phyloP scores from a whole-genome alignment of 2,797 vertebrate genomes.

The Ataeniobius toweri region DNA sequence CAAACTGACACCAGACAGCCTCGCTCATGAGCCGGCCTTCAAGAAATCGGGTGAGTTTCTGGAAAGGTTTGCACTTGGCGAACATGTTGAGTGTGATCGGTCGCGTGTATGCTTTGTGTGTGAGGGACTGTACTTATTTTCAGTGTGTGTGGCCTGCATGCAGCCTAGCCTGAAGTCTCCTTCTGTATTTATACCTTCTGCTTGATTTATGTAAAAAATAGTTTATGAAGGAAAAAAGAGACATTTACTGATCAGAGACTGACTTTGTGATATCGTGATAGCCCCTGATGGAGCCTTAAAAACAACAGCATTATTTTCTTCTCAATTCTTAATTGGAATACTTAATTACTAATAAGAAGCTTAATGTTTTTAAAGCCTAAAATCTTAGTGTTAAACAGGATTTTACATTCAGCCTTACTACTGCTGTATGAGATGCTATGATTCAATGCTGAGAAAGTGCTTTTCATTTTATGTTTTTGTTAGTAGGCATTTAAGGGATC shows the following conservation, averaged over 20 bases:
- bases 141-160: constrained; percentile 65
- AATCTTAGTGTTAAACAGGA: constrained; percentile 6
- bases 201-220: constrained; percentile 19
- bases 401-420: constrained; percentile 1
- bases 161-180: constrained; percentile 60
- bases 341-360: not conserved
- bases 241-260: constrained; percentile 2
- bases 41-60: constrained; percentile 86
- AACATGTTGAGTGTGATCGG: constrained; percentile 23
- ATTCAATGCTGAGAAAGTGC: constrained; percentile 21
- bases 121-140: constrained; percentile 4
- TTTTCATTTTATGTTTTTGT: constrained; percentile 30
- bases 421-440: constrained; percentile 9
- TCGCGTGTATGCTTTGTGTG: constrained; percentile 16
- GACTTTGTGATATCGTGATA: not conserved
- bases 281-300: not conserved
- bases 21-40: constrained; percentile 83
- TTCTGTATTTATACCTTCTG: constrained; percentile 35
- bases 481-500: constrained; percentile 48
- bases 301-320: not conserved
- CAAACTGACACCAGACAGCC: constrained; percentile 59
- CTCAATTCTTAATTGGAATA: not conserved
- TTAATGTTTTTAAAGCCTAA: not conserved
- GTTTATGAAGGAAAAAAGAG: constrained; percentile 18
- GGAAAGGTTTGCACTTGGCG: constrained; percentile 33